Evolutionary conservation across 2,888 invertebrate genomes (phyloP), one percentile per base, ranked within the genome.

Genomic region (Cephus runcator): DNA sequence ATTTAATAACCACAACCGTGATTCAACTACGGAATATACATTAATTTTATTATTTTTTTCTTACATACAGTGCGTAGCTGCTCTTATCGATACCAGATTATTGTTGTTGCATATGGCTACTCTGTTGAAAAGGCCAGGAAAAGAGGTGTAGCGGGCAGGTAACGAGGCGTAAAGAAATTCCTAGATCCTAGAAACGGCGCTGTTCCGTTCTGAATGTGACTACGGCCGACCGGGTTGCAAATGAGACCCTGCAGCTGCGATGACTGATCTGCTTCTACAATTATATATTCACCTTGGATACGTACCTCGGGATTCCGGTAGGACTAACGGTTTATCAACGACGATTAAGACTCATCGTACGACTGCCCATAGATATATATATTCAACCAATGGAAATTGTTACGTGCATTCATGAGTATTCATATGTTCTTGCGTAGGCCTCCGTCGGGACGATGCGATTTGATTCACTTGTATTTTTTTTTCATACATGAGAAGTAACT

Each of bases 171-270:
- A 80, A 74, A 69, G 68, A 73, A 73, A 76, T 68, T 77, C 30
- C 75, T 35, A 73, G 73, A 75, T 69, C 68, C 69, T 74, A 76
- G 80, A 80, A 80, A 80, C 56, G 12, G 30, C 75, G 76, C 76
- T 75, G 81, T 80, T 81, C 81, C 81, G 81, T 81, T 81, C 81
- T 77, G 76, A 40, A 81, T 81, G 75, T 75, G 71, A 56, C 40
- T 77, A 76, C 73, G 77, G 73, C 40, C 33, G 73, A 73, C 69
- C 69, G 33, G 75, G 69, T 71, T 40, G 76, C 40, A 79, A 77
- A 74, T 75, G 79, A 73, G 56, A 56, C 56, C 23, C 56, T 56
- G 23, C 56, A 56, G 56, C 23, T 23, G 56, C 56, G 56, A 56
- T 56, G 56, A 56, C 56, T 23, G 56, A 56, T 56, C 56, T 56